These are phyloP conservation scores for Rhizoglyphus robini DNA, from an alignment of 1,140 invertebrate genomes.

Conservation along the genomic window DNA sequence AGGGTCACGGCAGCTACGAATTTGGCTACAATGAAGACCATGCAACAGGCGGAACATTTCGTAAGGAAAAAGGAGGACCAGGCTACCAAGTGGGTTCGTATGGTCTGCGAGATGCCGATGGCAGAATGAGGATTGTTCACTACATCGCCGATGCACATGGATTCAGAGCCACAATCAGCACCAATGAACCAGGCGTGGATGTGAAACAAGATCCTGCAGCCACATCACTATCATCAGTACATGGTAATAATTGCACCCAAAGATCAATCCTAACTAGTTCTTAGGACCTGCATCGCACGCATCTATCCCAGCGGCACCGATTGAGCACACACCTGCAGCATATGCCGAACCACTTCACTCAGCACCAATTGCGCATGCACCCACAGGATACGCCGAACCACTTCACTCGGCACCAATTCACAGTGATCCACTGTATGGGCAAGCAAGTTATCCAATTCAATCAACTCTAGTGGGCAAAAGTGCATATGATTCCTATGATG, in stretches of 20 bases:
- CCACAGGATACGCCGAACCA: background rate
- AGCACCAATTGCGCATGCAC: background rate
- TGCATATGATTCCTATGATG: too few species aligned
- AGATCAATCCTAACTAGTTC: too few species aligned
- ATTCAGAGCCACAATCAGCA: constrained; percentile 27
- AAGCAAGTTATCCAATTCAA: background rate
- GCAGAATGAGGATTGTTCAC: constrained; percentile 28
- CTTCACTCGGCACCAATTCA: background rate
- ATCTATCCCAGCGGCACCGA: background rate
- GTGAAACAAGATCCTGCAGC: background rate
- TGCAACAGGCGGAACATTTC: constrained; percentile 27
- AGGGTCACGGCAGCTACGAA: constrained; percentile 20
- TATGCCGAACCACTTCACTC: background rate
- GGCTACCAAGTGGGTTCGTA: constrained; percentile 28
- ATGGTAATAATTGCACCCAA: constrained; percentile 22
- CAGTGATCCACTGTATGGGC: background rate
- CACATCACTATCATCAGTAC: background rate
- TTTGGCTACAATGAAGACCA: constrained; percentile 25
- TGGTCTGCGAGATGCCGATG: constrained; percentile 28
- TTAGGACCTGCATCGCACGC: background rate
- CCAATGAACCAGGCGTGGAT: constrained; percentile 23
- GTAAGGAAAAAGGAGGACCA: constrained; percentile 26
- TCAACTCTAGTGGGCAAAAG: background rate
- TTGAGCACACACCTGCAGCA: background rate
- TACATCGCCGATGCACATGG: constrained; percentile 30